phyloP scores from a whole-genome alignment of 2,888 invertebrate species.

The Nomada fabriciana region DNA sequence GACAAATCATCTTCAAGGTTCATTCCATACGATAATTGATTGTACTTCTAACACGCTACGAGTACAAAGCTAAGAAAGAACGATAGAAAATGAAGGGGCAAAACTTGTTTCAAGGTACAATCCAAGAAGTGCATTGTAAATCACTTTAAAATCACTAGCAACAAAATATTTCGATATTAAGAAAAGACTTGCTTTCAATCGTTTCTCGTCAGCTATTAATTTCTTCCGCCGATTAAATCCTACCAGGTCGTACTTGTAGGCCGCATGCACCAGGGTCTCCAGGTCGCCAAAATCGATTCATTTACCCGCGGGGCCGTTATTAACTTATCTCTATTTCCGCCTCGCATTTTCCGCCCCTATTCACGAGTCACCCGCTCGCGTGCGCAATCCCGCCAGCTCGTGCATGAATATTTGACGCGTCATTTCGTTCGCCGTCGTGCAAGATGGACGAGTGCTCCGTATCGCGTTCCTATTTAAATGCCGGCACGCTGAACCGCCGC shows the following conservation, averaged over 20 bases:
- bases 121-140: too few relatives aligned
- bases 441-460: conserved; percentile 35
- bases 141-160: too few relatives aligned
- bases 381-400: not conserved
- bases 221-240: too few relatives aligned
- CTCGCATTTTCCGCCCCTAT: conserved; percentile 10
- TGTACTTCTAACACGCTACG: not conserved
- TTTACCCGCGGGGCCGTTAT: conserved; percentile 6
- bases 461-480: conserved; percentile 60
- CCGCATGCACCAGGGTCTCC: too few relatives aligned
- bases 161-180: too few relatives aligned
- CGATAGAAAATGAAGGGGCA: too few relatives aligned
- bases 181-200: too few relatives aligned
- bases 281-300: conserved; percentile 26
- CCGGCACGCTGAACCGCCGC: conserved; percentile 38
- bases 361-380: not conserved
- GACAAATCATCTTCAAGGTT: too few relatives aligned
- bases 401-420: conserved; percentile 53
- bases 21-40: not conserved
- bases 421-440: conserved; percentile 48
- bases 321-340: conserved; percentile 33
- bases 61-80: not conserved
- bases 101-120: not conserved
- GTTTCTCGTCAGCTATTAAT: too few relatives aligned
- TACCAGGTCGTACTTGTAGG: too few relatives aligned